Evolutionary conservation across 92 coral and sea anemone genomes (phyloP), one percentile per base, ranked within the genome.

Genomic region (Paragorgia papillata): DNA sequence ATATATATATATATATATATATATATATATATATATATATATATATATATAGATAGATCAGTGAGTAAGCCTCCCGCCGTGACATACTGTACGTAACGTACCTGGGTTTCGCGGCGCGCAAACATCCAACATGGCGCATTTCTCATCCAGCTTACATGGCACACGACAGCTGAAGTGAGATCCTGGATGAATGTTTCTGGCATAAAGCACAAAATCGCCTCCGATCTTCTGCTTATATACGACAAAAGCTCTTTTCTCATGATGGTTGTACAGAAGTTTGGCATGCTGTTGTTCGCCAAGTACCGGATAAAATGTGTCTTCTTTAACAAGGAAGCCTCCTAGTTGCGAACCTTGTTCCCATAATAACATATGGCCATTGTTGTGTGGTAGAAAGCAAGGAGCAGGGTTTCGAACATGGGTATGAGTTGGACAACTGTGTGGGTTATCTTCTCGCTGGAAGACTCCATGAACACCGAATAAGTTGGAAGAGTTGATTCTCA

Each of bases 301-400:
- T 7, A 83, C 73, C 3, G 81, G 76, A 44, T 80, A 79, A 18
- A 89, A 79, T 59, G 82, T 87, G 18, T 85, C 90, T 59, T 86
- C 90, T 71, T 88, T 85, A 63, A 93, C 82, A 3, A 80, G 74
- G 25, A 86, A 79, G 27, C 97, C 97, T 10, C 97, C 93, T 14
- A 93, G 60, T 50, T 33, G 55, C 31, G 75, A 65, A 44, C 86
- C 85, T 51, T 94, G 89, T 57, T 94, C 90, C 98, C 98, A 94
- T 19, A 94, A 2, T 69, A 94, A 83, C 31, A 79, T 84, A 66
- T 94, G 97, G 15, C 82, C 80, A 21, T 90, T 89, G 35, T 84
- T 86, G 57, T 46, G 51, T 0, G 94, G 88, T 66, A 89, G 79
- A 66, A 80, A 88, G 49, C 89, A 78, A 7, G 91, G 83, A n/a